Evolutionary conservation across 1,140 invertebrate genomes (phyloP).

Genomic region (Heliconius eleuchia): DNA sequence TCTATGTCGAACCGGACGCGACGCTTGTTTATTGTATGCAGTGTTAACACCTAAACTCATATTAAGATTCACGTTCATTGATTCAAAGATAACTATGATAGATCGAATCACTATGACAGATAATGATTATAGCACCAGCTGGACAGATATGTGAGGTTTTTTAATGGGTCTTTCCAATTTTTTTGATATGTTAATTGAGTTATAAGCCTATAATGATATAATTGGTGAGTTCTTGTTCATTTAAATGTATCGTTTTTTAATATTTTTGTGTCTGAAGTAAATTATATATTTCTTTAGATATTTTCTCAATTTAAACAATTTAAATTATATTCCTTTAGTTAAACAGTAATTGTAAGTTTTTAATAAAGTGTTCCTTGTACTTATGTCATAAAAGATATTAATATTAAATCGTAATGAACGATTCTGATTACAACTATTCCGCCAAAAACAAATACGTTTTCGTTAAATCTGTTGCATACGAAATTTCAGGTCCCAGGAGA

Average conservation of each 20-base stretch:
- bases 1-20: constrained; percentile 75
- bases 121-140: constrained; percentile 17
- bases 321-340: too few relatives aligned
- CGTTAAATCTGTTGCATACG: neutral
- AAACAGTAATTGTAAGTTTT: too few relatives aligned
- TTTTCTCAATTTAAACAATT: too few relatives aligned
- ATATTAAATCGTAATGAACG: too few relatives aligned
- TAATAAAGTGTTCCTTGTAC: too few relatives aligned
- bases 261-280: too few relatives aligned
- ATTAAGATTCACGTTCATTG: constrained; percentile 27
- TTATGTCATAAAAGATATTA: too few relatives aligned
- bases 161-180: neutral
- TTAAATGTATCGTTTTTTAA: neutral
- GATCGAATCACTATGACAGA: neutral
- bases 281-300: too few relatives aligned
- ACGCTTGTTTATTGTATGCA: constrained; percentile 63
- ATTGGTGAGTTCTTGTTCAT: neutral
- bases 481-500: constrained; percentile 71
- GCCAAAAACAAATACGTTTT: neutral
- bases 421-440: too few relatives aligned
- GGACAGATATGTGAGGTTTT: neutral
- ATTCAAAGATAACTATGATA: constrained; percentile 30
- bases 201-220: constrained; percentile 9
- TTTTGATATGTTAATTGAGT: constrained; percentile 14
- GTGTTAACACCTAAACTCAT: constrained; percentile 63